Evolutionary conservation across 2,113 vertebrate genomes (phyloP).

Genomic region (Tachuris rubrigastra): DNA sequence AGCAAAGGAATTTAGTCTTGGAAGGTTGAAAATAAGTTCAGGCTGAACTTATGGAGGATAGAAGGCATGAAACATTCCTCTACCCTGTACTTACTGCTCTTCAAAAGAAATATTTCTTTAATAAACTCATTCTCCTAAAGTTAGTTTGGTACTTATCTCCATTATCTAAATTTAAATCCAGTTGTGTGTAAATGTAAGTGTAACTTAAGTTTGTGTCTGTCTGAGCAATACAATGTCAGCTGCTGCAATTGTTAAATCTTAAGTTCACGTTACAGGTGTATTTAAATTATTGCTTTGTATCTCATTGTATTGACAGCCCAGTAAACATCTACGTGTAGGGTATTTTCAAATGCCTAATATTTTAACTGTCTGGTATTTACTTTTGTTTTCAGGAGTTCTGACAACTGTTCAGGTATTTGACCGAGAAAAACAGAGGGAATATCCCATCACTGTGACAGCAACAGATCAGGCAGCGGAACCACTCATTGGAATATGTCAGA

Average conservation of each 20-base stretch:
- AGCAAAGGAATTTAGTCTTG: not conserved
- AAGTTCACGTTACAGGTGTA: not conserved
- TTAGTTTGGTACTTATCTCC: not conserved
- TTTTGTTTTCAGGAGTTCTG: constrained; percentile 77
- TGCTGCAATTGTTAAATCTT: not conserved
- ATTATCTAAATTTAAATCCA: not conserved
- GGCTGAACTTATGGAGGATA: not conserved
- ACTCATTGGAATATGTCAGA: constrained; percentile 88
- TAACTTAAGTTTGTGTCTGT: not conserved
- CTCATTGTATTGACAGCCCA: not conserved
- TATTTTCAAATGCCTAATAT: not conserved
- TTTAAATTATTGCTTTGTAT: not conserved
- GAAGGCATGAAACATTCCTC: not conserved
- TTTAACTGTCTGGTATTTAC: not conserved
- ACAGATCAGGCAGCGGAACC: constrained; percentile 88
- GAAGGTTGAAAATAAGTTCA: not conserved
- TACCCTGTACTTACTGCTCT: not conserved
- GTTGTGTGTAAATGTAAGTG: fast-evolving
- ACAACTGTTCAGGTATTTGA: constrained; percentile 85
- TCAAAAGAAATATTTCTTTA: not conserved
- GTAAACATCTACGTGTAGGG: not conserved
- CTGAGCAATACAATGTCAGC: not conserved
- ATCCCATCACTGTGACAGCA: constrained; percentile 86
- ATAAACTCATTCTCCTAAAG: not conserved
- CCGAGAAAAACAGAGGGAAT: constrained; percentile 87